Conservation (phyloP, 2,113 vertebrate genomes). For the Rissa tridactyla region DNA sequence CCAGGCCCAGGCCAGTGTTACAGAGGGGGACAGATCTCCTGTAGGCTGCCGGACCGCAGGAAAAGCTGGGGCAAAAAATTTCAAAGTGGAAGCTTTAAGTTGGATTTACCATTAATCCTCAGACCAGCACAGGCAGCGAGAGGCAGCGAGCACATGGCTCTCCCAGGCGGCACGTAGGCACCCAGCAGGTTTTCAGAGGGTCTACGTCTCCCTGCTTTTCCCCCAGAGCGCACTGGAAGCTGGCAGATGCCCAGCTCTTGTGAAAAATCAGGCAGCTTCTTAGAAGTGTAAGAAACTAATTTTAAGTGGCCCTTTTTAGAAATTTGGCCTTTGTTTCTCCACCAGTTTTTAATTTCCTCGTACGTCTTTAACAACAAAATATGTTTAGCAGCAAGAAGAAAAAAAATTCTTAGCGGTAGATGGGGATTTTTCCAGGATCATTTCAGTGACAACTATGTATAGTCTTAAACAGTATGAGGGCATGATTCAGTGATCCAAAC, state of each 20-base stretch:
- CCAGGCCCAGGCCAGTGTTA: too few species aligned
- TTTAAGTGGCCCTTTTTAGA: neutral
- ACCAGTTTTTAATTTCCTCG: neutral
- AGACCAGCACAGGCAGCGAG: neutral
- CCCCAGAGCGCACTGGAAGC: neutral
- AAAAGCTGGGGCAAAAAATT: neutral
- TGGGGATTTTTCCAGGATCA: constrained; percentile 5
- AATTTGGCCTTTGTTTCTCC: neutral
- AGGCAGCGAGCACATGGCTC: neutral
- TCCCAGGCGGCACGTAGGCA: neutral
- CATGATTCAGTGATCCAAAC: constrained; percentile 42
- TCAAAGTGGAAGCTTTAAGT: neutral
- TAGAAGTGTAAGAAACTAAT: neutral
- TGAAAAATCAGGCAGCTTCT: neutral
- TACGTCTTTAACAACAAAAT: neutral
- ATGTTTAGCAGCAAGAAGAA: neutral
- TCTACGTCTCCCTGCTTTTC: neutral
- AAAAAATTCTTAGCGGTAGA: neutral
- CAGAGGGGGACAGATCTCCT: neutral
- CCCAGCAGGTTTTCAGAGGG: neutral
- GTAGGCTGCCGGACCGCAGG: neutral
- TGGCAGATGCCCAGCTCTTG: neutral
- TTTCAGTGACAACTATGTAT: neutral
- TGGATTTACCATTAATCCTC: neutral
- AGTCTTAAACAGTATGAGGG: neutral